Evolutionary conservation across 2,113 vertebrate genomes (phyloP), one percentile per base, ranked within the genome.

Genomic region (Copsychus sechellarum): DNA sequence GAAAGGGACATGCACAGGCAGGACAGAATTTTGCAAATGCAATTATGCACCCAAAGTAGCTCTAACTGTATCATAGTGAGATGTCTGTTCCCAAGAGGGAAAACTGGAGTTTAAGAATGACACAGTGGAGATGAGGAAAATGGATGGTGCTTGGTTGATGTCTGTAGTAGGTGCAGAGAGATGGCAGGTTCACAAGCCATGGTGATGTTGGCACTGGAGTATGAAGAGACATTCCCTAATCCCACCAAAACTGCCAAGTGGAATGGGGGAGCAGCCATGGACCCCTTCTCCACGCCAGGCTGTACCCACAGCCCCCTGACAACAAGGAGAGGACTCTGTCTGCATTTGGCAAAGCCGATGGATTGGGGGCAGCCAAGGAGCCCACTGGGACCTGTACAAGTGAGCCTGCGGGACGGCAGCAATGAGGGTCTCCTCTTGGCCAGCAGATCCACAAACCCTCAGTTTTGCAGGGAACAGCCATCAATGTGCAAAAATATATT

Each of bases 261-360:
- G 28, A 56, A 53, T 0, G 5, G n/a, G 29, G n/a, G 9, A 29
- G 29, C 58, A 77, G 50, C 58, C 25, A 43, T 4, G 6, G 73
- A 42, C 21, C 45, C 69, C 24, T 31, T 40, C 8, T 12, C 25
- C 4, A 5, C 0, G 0, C 0, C 2, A 53, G 51, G 51, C 51
- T 29, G 6, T 34, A 65, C 24, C 80, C 61, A 71, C 0, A 1
- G 38, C 22, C 48, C 12, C 12, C 21, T 16, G 2, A 29, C 33
- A 47, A 62, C 48, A 28, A 51, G 77, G 53, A n/a, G 15, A 38
- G 21, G n/a, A 26, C 45, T 56, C 22, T 2, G 4, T 42, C 15
- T 50, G 57, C 22, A 15, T 28, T 54, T 34, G 31, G 64, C 38
- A 36, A 71, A 79, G 54, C 1, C n/a, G n/a, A 24, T 18, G 38